These are phyloP conservation scores for Hoplias malabaricus DNA, from an alignment of 2,113 vertebrate genomes.

Conservation along the genomic window DNA sequence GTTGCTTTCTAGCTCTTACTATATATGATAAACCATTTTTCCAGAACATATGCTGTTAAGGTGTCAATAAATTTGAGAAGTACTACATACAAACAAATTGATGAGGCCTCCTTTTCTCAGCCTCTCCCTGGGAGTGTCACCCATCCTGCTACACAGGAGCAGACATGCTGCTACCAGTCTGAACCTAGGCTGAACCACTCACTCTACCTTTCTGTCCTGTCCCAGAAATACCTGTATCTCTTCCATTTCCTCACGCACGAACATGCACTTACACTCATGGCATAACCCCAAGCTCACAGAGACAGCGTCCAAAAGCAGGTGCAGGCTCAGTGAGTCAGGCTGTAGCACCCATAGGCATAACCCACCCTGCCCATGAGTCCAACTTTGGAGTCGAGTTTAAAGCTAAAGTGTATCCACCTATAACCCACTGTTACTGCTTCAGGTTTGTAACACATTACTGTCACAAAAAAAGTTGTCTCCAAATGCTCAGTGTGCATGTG, in stretches of 20 bases:
- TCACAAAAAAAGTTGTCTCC: background rate
- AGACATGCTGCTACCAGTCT: slow-evolving; percentile 46
- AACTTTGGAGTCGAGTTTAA: background rate
- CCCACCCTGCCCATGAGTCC: background rate
- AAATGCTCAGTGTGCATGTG: too few relatives aligned
- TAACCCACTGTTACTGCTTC: background rate
- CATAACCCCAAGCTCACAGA: slow-evolving; percentile 11
- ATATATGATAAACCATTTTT: too few relatives aligned
- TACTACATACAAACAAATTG: background rate
- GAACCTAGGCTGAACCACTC: slow-evolving; percentile 20
- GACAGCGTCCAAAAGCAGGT: slow-evolving; percentile 33
- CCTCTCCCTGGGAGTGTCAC: background rate
- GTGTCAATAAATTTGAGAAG: background rate
- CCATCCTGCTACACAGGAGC: slow-evolving; percentile 47
- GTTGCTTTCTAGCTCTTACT: too few relatives aligned
- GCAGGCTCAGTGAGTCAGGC: background rate
- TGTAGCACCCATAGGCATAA: background rate
- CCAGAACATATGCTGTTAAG: too few relatives aligned
- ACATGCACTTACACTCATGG: slow-evolving; percentile 13
- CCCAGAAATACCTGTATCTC: slow-evolving; percentile 16
- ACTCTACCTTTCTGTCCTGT: background rate
- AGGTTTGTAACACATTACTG: background rate
- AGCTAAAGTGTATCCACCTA: too few relatives aligned
- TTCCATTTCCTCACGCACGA: slow-evolving; percentile 15
- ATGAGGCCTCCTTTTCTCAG: background rate